phyloP scores from a whole-genome alignment of 2,797 vertebrate species.

The Notolabrus celidotus region DNA sequence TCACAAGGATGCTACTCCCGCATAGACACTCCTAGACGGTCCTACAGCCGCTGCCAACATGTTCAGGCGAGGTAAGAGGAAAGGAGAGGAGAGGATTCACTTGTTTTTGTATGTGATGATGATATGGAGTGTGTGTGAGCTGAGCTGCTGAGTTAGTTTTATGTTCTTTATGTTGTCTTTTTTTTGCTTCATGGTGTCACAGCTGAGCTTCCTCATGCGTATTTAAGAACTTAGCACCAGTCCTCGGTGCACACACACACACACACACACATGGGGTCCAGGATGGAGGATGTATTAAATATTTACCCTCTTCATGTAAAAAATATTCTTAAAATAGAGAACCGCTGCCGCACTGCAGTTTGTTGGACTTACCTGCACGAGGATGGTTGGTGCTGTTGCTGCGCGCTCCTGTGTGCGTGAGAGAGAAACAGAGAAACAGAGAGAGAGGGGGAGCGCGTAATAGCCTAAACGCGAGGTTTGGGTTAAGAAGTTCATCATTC shows the following conservation, averaged over 20 bases:
- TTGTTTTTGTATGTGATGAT: conserved; percentile 19
- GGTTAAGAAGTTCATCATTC: conserved; percentile 27
- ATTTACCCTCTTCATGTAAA: conserved; percentile 75
- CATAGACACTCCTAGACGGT: conserved; percentile 64
- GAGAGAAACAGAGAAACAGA: background rate
- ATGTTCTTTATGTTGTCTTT: background rate
- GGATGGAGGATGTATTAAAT: conserved; percentile 60
- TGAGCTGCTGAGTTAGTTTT: conserved; percentile 19
- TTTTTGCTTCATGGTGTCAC: background rate
- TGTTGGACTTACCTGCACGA: conserved; percentile 54
- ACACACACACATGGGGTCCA: no score
- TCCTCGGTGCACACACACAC: conserved; percentile 3
- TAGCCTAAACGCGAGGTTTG: background rate
- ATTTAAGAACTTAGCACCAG: conserved; percentile 23
- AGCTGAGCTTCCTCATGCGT: background rate
- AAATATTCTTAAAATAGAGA: conserved; percentile 77
- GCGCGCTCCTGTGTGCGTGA: conserved; percentile 2
- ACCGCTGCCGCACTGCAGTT: conserved; percentile 81
- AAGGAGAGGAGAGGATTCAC: background rate
- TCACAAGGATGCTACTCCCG: conserved; percentile 71
- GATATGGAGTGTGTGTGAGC: conserved; percentile 13
- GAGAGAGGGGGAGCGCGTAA: background rate
- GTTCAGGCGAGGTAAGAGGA: conserved; percentile 78
- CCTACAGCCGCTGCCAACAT: conserved; percentile 73
- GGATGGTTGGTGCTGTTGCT: conserved; percentile 34